phyloP scores from a whole-genome alignment of 2,113 vertebrate genomes.

The Leucopternis melanops region DNA sequence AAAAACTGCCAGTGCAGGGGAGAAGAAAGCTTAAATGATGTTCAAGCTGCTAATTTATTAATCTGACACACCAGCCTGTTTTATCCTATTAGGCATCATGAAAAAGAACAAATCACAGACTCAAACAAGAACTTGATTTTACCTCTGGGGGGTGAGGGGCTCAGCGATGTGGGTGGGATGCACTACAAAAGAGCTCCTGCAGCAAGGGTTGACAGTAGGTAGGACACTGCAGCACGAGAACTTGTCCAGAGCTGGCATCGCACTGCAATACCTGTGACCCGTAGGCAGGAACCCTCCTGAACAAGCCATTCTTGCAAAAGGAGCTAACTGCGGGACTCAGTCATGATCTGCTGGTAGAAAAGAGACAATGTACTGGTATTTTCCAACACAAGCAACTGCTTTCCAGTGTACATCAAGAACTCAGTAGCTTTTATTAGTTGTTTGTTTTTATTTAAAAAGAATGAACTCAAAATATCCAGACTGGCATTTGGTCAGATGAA shows the following conservation, averaged over 20 bases:
- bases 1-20: background rate
- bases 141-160: conserved; percentile 27
- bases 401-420: background rate
- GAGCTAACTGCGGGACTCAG: background rate
- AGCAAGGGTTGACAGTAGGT: background rate
- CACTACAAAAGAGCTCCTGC: background rate
- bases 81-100: background rate
- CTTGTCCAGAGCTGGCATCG: background rate
- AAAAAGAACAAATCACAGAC: background rate
- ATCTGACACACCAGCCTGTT: background rate
- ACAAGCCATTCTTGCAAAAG: background rate
- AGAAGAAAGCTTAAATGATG: background rate
- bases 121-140: background rate
- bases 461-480: background rate
- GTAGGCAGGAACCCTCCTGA: background rate
- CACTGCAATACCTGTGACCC: conserved; percentile 52
- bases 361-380: background rate
- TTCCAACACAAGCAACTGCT: background rate
- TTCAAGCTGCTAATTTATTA: background rate
- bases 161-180: background rate
- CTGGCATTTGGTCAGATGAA: background rate
- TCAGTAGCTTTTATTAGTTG: background rate
- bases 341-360: background rate
- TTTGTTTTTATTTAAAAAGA: background rate
- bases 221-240: background rate